Evolutionary conservation across 2,888 invertebrate species (phyloP).

Genomic region (Baccha elongata): DNA sequence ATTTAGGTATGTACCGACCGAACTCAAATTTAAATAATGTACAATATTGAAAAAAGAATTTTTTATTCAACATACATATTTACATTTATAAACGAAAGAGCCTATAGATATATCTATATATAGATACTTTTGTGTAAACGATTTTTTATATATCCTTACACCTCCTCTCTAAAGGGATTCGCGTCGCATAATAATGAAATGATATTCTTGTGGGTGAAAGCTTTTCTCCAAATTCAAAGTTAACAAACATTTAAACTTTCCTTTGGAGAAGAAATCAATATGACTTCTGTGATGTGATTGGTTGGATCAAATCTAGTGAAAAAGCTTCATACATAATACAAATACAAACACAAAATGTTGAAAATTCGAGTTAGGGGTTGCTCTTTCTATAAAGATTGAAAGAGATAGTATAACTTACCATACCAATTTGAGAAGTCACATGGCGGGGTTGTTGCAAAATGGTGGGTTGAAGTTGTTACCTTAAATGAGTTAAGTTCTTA

Average conservation of each 20-base stretch:
- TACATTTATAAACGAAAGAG: slow-evolving; percentile 18
- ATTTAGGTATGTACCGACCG: too few relatives aligned
- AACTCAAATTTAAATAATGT: slow-evolving; percentile 24
- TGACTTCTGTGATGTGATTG: slow-evolving; percentile 54
- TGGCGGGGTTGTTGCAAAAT: slow-evolving; percentile 69
- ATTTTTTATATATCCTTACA: too few relatives aligned
- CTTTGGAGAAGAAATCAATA: slow-evolving; percentile 62
- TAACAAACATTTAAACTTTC: slow-evolving; percentile 65
- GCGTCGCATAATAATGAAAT: slow-evolving; percentile 14
- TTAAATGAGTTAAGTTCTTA: slow-evolving; percentile 69
- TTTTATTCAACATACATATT: slow-evolving; percentile 12
- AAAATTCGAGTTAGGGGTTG: slow-evolving; percentile 17
- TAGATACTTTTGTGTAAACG: not conserved
- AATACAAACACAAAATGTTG: slow-evolving; percentile 15
- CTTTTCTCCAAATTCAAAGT: slow-evolving; percentile 35
- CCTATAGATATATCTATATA: not conserved
- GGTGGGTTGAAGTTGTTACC: slow-evolving; percentile 70
- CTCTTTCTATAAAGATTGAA: slow-evolving; percentile 38
- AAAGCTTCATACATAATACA: slow-evolving; percentile 54
- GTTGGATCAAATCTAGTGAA: slow-evolving; percentile 38
- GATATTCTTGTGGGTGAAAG: slow-evolving; percentile 36
- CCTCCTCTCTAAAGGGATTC: not conserved
- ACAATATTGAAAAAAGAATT: slow-evolving; percentile 7
- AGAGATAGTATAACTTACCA: not conserved
- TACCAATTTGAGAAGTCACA: slow-evolving; percentile 35